Percentiles rank a stretch among this genome's conserved stretches.
Evolutionary conservation across 2,888 invertebrate genomes (phyloP).

Genomic region (Syritta pipiens): DNA sequence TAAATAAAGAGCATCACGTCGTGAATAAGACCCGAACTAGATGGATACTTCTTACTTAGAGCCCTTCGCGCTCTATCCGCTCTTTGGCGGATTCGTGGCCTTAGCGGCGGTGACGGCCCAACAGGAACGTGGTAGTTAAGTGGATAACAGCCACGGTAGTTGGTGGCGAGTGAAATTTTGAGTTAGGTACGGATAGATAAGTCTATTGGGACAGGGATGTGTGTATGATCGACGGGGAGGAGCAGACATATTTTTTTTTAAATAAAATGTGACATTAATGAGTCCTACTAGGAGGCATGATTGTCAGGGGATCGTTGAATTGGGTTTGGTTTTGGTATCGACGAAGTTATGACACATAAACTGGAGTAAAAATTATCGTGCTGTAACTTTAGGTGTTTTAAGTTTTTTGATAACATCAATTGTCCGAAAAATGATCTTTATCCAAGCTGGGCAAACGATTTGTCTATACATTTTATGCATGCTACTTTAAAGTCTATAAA

Average conservation of each 20-base stretch:
- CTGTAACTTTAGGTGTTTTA: too few relatives aligned
- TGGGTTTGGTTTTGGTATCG: too few relatives aligned
- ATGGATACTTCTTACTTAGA: slow-evolving; percentile 63
- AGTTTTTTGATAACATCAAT: too few relatives aligned
- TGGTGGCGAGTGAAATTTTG: slow-evolving; percentile 58
- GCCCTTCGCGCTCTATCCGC: slow-evolving; percentile 28
- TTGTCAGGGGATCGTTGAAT: too few relatives aligned
- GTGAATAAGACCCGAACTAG: slow-evolving; percentile 62
- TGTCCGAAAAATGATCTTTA: too few relatives aligned
- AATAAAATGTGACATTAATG: background rate
- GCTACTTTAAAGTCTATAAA: too few relatives aligned
- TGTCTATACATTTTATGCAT: too few relatives aligned
- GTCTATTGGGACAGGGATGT: slow-evolving; percentile 25
- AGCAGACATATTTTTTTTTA: background rate
- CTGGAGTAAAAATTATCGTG: too few relatives aligned
- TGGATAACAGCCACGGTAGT: slow-evolving; percentile 66
- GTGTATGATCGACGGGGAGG: slow-evolving; percentile 13
- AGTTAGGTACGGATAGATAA: slow-evolving; percentile 48
- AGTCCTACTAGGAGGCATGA: too few relatives aligned
- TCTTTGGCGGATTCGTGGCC: background rate
- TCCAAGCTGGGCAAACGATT: too few relatives aligned
- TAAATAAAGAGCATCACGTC: slow-evolving; percentile 69
- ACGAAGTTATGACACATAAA: too few relatives aligned
- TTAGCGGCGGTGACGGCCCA: slow-evolving; percentile 13
- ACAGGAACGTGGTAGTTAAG: slow-evolving; percentile 56